phyloP scores from a whole-genome alignment of 1,140 invertebrate genomes.

The Trichomalopsis sarcophagae region DNA sequence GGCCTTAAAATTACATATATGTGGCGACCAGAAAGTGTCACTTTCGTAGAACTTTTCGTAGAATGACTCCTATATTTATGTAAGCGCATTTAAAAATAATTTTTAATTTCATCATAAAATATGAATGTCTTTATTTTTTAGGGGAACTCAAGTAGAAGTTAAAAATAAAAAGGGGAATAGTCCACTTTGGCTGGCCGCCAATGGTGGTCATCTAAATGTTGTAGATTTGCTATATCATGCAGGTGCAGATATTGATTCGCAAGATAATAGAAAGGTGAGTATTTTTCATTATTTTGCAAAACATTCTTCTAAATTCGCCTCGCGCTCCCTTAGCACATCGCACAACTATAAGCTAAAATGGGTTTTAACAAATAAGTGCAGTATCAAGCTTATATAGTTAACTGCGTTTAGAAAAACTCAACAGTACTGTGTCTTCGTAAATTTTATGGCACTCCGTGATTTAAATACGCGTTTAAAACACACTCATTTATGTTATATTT shows the following conservation, averaged over 20 bases:
- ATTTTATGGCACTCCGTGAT: too few species aligned
- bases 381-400: too few species aligned
- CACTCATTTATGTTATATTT: too few species aligned
- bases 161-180: constrained; percentile 99
- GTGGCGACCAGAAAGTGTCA: too few species aligned
- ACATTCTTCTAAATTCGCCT: not conserved
- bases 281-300: not conserved
- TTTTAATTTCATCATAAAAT: too few species aligned
- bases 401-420: too few species aligned
- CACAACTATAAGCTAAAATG: not conserved
- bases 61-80: too few species aligned
- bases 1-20: too few species aligned
- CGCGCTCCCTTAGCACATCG: not conserved
- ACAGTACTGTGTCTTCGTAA: too few species aligned
- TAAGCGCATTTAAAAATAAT: not conserved
- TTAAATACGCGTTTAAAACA: too few species aligned
- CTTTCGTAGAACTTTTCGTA: too few species aligned
- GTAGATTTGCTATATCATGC: constrained; percentile 93
- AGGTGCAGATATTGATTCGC: constrained; percentile 96
- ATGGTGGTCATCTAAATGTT: constrained; percentile 97
- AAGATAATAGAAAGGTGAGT: constrained; percentile 92
- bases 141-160: constrained; percentile 93
- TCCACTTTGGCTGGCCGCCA: constrained; percentile 97
- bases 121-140: constrained; percentile 60
- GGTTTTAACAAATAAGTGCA: not conserved